Evolutionary conservation across 2,797 vertebrate species (phyloP).

Genomic region (Ptychobarbus kaznakovi): DNA sequence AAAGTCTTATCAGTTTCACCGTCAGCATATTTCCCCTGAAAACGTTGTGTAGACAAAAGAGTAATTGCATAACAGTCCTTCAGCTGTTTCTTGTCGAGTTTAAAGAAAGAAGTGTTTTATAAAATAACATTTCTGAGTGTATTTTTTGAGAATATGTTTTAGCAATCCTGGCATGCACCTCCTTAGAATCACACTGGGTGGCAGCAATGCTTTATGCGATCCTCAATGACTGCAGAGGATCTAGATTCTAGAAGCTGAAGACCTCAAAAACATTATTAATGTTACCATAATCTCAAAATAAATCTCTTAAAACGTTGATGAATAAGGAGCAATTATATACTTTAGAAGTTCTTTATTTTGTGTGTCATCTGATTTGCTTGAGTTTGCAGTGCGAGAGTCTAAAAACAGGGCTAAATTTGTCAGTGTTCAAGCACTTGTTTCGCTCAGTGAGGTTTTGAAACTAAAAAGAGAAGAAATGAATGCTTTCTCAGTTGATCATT

Average conservation of each 20-base stretch:
- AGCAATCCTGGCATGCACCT: constrained; percentile 50
- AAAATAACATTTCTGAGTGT: not conserved
- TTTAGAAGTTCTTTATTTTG: not conserved
- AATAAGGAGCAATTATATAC: not conserved
- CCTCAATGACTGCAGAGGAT: not conserved
- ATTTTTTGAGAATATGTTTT: not conserved
- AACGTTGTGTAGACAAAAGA: constrained; percentile 36
- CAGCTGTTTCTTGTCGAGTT: not conserved
- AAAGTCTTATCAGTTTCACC: constrained; percentile 22
- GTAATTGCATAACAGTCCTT: constrained; percentile 14
- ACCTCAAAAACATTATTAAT: not conserved
- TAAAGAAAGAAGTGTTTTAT: not conserved
- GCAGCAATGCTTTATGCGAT: constrained; percentile 68
- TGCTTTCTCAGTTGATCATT: constrained; percentile 14
- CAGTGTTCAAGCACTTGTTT: constrained; percentile 12
- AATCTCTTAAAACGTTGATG: not conserved
- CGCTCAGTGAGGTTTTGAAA: constrained; percentile 9
- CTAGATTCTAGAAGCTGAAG: not conserved
- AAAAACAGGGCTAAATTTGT: not conserved
- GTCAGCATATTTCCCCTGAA: constrained; percentile 29
- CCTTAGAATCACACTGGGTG: constrained; percentile 62
- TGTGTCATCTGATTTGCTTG: not conserved
- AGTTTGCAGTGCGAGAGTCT: not conserved
- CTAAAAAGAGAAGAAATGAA: constrained; percentile 24
- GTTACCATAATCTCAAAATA: not conserved